These are phyloP conservation scores for Cerastoderma edule DNA, from an alignment of 2,888 invertebrate species.

Conservation along the genomic window DNA sequence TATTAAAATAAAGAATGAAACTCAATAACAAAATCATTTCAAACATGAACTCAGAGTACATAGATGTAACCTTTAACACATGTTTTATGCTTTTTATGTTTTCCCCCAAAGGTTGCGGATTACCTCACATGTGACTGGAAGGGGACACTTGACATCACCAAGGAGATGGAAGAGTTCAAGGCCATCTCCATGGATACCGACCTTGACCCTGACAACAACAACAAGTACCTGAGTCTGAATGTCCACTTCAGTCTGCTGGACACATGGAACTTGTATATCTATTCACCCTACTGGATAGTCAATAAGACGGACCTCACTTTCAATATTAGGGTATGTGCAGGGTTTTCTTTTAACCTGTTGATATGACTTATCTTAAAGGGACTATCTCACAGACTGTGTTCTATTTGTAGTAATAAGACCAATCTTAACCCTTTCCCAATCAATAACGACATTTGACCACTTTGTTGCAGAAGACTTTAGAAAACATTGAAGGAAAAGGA, in stretches of 20 bases:
- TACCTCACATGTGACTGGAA: constrained; percentile 90
- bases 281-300: constrained; percentile 83
- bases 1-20: too few relatives aligned
- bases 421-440: too few relatives aligned
- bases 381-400: too few relatives aligned
- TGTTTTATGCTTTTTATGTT: background rate
- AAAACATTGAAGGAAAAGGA: too few relatives aligned
- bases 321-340: constrained; percentile 90
- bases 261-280: constrained; percentile 87
- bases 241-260: constrained; percentile 87
- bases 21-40: too few relatives aligned
- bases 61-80: too few relatives aligned
- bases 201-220: constrained; percentile 86
- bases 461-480: too few relatives aligned
- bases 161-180: constrained; percentile 87
- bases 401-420: too few relatives aligned
- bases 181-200: constrained; percentile 88
- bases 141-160: constrained; percentile 88
- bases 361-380: too few relatives aligned
- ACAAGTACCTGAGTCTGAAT: constrained; percentile 88
- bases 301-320: constrained; percentile 82
- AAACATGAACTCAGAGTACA: too few relatives aligned
- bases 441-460: too few relatives aligned
- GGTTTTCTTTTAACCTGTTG: too few relatives aligned
- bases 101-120: constrained; percentile 85